These are phyloP conservation scores for Rhinolophus ferrumequinum DNA, from an alignment of 2,113 vertebrate species.

Conservation along the genomic window DNA sequence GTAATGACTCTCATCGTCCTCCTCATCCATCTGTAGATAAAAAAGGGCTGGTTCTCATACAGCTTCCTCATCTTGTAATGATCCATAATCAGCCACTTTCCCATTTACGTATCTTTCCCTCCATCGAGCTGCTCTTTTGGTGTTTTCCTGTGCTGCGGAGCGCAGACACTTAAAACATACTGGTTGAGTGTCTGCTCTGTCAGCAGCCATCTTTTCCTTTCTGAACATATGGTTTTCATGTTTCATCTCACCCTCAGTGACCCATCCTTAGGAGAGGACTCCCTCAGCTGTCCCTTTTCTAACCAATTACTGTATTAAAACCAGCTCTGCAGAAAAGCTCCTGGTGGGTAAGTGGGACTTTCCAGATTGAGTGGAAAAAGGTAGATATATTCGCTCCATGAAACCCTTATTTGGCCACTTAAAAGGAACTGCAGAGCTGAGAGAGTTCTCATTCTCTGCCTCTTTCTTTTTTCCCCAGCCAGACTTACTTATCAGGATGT, in stretches of 20 bases:
- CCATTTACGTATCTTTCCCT: neutral
- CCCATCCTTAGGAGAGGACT: neutral
- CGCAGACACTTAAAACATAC: neutral
- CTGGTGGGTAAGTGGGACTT: neutral
- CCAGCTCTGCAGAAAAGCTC: neutral
- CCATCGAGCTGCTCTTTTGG: neutral
- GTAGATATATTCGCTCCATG: neutral
- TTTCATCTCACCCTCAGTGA: neutral
- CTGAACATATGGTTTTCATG: neutral
- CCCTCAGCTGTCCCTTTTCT: neutral
- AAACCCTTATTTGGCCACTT: neutral
- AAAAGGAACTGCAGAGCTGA: neutral
- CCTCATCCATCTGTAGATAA: neutral
- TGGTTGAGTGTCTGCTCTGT: neutral
- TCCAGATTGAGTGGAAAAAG: neutral
- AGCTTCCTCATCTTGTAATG: neutral
- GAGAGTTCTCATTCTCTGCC: neutral
- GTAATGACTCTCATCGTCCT: neutral
- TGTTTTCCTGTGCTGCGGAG: neutral
- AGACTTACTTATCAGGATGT: neutral
- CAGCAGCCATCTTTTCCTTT: neutral
- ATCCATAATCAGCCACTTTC: neutral
- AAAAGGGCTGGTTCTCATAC: neutral
- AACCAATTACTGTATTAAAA: neutral
- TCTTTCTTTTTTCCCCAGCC: neutral